Evolutionary conservation across 2,888 invertebrate genomes (phyloP), one percentile per base, ranked within the genome.

Genomic region (Torymus aiolomorphi): DNA sequence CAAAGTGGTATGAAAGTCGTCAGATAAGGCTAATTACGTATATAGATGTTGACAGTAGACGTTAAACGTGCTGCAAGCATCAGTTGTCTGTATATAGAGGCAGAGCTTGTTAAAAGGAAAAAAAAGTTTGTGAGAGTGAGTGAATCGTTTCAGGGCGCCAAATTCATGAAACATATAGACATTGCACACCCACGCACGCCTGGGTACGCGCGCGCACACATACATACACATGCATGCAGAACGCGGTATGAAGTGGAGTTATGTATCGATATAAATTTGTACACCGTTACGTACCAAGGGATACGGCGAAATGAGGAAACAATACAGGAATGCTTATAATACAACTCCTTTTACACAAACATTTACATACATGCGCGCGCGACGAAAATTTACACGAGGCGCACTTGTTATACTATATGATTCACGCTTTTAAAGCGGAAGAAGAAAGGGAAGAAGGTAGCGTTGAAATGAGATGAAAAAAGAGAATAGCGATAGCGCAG

Each of bases 331-430:
- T 61, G 59, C 66, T 80, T 77, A 59, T 5, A 59, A 31, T 31
- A 8, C 74, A 51, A 65, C 42, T 66, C 52, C 62, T 14, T 42
- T 42, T 42, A 11, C 20, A 56, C 52, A 66, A n/a, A 69, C 31
- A 52, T 20, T 24, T 54, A 73, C 24, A 69, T 18, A 42, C 14
- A 54, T 56, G n/a, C 4, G 62, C 42, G 54, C 54, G n/a, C 51
- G 65, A 14, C 11, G 11, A 63, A 66, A 71, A 73, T 12, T 52
- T 42, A 42, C 42, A 42, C 42, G 59, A 71, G 70, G 57, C 76
- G 85, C 85, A 87, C 86, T 85, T 85, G 86, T 87, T 87, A 86
- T 73, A 78, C n/a, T n/a, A 83, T 71, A 84, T 87, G 85, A 84
- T 84, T 84, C 85, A 86, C 86, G 85, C 84, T 86, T 86, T 42